These are phyloP conservation scores for Spinibarbus caldwelli DNA, from an alignment of 2,797 vertebrate genomes.

Conservation along the genomic window DNA sequence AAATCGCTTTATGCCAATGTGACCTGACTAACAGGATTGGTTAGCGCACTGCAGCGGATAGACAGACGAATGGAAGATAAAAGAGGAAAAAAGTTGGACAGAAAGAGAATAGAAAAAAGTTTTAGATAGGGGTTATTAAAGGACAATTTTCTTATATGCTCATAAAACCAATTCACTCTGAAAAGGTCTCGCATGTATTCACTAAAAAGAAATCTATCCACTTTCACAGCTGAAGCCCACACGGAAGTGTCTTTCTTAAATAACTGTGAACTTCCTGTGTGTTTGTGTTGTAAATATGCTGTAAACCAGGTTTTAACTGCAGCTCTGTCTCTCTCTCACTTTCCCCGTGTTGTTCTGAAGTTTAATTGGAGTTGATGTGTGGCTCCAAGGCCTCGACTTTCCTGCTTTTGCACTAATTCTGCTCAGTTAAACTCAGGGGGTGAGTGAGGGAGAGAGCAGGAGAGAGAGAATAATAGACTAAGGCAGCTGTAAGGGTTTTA, in stretches of 20 bases:
- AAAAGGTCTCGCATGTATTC: not conserved
- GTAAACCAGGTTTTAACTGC: slow-evolving; percentile 5
- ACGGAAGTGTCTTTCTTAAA: not conserved
- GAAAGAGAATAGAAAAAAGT: slow-evolving; percentile 27
- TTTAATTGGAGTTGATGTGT: slow-evolving; percentile 46
- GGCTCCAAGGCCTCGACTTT: slow-evolving; percentile 37
- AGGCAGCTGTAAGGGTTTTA: slow-evolving; percentile 56
- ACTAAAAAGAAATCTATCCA: not conserved
- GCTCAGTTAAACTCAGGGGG: not conserved
- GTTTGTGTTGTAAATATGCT: slow-evolving; percentile 26
- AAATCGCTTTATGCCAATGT: slow-evolving; percentile 54
- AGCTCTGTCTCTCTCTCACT: not conserved
- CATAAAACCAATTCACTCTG: slow-evolving; percentile 4
- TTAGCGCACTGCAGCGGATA: slow-evolving; percentile 1
- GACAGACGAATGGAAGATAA: slow-evolving; percentile 23
- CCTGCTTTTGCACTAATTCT: slow-evolving; percentile 46
- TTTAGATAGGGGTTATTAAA: slow-evolving; percentile 38
- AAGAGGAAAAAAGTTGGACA: slow-evolving; percentile 17
- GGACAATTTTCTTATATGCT: slow-evolving; percentile 13
- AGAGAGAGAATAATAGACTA: slow-evolving; percentile 51
- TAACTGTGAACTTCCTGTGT: not conserved
- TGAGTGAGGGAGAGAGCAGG: not conserved
- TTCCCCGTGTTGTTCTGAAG: not conserved
- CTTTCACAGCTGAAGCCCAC: slow-evolving; percentile 17
- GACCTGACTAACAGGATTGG: slow-evolving; percentile 46